Conservation (phyloP, 1,140 invertebrate species). For the Scaptomyza pallida region DNA sequence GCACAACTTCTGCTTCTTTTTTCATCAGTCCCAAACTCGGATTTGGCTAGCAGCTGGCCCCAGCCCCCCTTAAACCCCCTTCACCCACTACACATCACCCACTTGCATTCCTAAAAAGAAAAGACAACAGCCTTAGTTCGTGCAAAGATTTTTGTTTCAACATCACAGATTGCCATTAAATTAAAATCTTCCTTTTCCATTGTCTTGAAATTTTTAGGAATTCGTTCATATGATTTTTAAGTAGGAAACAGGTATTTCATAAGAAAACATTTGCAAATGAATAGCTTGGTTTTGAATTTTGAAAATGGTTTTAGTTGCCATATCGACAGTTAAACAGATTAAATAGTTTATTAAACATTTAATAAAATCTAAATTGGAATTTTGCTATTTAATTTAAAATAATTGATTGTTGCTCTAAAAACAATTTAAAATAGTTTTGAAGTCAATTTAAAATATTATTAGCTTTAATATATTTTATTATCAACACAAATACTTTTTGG, state of each 20-base stretch:
- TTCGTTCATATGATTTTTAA: no score
- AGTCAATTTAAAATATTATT: no score
- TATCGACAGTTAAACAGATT: no score
- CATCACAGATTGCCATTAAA: background rate
- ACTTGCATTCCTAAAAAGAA: conserved; percentile 17
- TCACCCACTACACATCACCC: background rate
- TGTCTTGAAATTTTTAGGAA: background rate
- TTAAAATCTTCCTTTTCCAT: background rate
- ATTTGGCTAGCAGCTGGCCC: conserved; percentile 19
- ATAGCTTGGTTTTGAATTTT: no score
- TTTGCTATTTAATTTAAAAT: background rate
- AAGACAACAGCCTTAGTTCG: conserved; percentile 8
- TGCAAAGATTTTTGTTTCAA: background rate
- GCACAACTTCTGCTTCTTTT: conserved; percentile 62
- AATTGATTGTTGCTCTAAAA: no score
- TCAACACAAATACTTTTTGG: no score
- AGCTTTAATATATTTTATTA: no score
- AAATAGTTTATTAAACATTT: background rate
- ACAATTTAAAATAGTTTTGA: no score
- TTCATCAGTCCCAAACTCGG: conserved; percentile 37
- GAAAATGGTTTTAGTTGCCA: background rate
- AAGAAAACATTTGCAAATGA: background rate
- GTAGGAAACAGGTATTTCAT: background rate
- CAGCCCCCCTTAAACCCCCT: background rate
- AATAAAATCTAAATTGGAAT: background rate